Base-by-base conservation (phyloP, 2,888 invertebrate genomes). In the Galeopsomyia nigrocyanea region DNA sequence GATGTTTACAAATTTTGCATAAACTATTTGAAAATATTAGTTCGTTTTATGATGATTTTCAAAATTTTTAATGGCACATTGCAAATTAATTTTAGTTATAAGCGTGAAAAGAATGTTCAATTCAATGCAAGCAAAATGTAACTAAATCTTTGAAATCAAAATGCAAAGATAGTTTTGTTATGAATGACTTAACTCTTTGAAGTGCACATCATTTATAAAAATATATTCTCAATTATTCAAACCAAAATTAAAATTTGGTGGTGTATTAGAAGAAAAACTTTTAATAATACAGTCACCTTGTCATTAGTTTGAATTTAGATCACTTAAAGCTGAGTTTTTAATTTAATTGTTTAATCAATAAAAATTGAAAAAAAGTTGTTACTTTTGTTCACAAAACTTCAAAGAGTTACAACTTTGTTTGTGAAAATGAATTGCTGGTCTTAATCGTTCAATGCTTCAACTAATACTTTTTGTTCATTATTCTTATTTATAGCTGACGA, bases 11-110 rank as follows among this genome's bases (percentile, higher is more conserved):
- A 58, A 31, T 39, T 31, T 22, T 62, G 5, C 14, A 14, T 31
- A 46, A 3, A 13, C 39, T 39, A 39, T 39, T 9, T 39, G 13
- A 39, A 39, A 39, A 39, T 39, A 39, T 39, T 39, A 39, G 13
- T 80, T 78, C 80, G 26, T 80, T 47, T 47, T 26, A 67, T 74
- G 7, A 64, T 66, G 63, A 64, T 31, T 50, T 64, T 47, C 57
- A 61, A 65, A 53, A n/a, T 61, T 71, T 60, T 71, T 56, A 74
- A 74, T 74, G 74, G 74, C 74, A 74, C 74, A 68, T 71, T 64
- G 2, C 39, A 39, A 13, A 39, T 39, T 39, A 10, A 39, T 39
- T 13, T 39, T 39, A 39, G 39, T 39, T 39, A 13, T 39, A 39
- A 39, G 39, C 10, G 39, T 39, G 39, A 39, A 39, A 39, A 39